Base-by-base conservation (phyloP, 2,113 vertebrate species). In the Syngnathus typhle region DNA sequence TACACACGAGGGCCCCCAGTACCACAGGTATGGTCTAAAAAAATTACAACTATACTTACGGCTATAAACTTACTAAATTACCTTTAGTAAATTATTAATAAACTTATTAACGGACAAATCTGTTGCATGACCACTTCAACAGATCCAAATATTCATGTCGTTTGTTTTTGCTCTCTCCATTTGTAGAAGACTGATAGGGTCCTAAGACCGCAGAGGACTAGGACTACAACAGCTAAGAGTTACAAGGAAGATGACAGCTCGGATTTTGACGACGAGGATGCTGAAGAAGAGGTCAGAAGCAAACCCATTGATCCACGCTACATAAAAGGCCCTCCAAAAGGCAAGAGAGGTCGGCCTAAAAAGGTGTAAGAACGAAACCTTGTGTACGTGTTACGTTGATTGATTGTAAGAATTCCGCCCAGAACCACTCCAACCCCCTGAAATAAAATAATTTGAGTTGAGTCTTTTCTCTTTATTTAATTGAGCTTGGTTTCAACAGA, bases 291-390 rank as follows among this genome's bases (percentile, higher is more conserved):
- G 3, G 39, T 21, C 38, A 43, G 54, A 79, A 56, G 79, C 41
- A 69, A 43, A 41, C 69, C 71, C 18, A 74, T 81, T 10, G 16
- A 56, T 46, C 65, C 65, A 4, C 13, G 75, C 23, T 73, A 87
- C 16, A 51, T 82, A 21, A 75, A 84, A 63, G 78, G 79, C 18
- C 86, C 88, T 15, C 85, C 84, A 0, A 65, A 67, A 1, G 58
- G 72, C 39, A 60, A 71, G 41, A 72, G 68, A 61, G 23, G 23
- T 62, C 62, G 23, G 43, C 12, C 77, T 11, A 76, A 83, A 72
- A 81, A 76, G 80, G 76, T 77, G 73, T 88, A 80, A 87, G 64
- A 64, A 27, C 54, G 6, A 58, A 3, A 41, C 36, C 10, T 21
- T 36, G 23, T 51, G 16, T 21, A 61, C 37, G 18, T 32, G 23